Evolutionary conservation across 2,888 invertebrate species (phyloP), one percentile per base, ranked within the genome.

Genomic region (Zaprionus lineosus): DNA sequence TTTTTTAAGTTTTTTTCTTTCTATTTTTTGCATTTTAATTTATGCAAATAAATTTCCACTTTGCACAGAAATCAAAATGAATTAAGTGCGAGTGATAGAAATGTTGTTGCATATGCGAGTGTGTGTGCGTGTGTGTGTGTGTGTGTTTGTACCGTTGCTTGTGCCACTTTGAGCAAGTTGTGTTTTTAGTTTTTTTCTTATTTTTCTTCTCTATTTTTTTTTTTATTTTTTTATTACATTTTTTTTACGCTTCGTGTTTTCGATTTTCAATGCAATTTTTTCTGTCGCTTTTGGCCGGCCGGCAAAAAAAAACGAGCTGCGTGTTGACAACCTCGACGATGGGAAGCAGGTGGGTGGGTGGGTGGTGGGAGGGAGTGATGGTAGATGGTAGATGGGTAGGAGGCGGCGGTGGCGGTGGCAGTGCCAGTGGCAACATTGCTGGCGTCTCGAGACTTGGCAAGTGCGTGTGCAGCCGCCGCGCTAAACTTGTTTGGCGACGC

Each of bases 31-130:
- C 48, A 61, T 76, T 74, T 75, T 82, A 85, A 86, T 86, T 86
- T 86, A 86, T 86, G 85, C 86, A 85, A 86, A 86, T 86, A 86
- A 86, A 86, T 81, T 83, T 85, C 81, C 86, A 86, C 84, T 86
- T 82, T 85, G 84, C 75, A 85, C 79, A 69, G 79, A 83, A 82
- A 82, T 84, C 82, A 84, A 82, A 84, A 75, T 68, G 84, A 81
- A 82, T 84, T 82, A 82, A 84, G 84, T 84, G 82, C 74, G 82
- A 84, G 84, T 82, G 84, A 81, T 82, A 83, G 82, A 82, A 84
- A 74, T 76, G 74, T 68, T 75, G 81, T 70, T 67, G 66, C 56
- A 55, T 21, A 29, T 55, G 26, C 26, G 15, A 12, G 26, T 7
- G 15, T 37, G 37, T 19, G 16, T 48, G 24, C 31, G 33, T 34